A percentile compares a stretch with the other conserved stretches of the same genome.
Conservation (phyloP, 2,888 invertebrate species). For the Aethes cnicana region DNA sequence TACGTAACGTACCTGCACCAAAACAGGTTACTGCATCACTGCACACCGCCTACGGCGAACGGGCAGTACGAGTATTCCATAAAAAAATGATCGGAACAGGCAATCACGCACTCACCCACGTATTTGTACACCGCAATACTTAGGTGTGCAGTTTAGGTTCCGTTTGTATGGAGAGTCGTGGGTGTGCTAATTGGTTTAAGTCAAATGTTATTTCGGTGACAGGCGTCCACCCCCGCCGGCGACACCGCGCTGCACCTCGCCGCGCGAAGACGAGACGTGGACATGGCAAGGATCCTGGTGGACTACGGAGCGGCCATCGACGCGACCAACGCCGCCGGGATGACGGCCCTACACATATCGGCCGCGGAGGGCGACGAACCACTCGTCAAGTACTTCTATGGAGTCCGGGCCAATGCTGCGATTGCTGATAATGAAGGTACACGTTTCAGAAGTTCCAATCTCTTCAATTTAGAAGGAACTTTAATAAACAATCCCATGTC, state of each 20-base stretch:
- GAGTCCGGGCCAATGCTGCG: conserved; percentile 96
- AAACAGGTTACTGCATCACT: too few relatives aligned
- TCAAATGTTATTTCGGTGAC: conserved; percentile 35
- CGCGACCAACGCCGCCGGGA: conserved; percentile 95
- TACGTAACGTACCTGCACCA: too few relatives aligned
- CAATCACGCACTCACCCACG: too few relatives aligned
- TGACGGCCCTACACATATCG: conserved; percentile 97
- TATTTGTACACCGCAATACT: too few relatives aligned
- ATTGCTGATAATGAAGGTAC: conserved; percentile 95
- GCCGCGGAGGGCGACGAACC: conserved; percentile 97
- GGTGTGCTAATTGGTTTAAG: too few relatives aligned
- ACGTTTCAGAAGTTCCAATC: neutral
- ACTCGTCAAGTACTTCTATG: conserved; percentile 96
- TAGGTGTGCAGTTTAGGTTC: too few relatives aligned
- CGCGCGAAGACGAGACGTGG: conserved; percentile 94
- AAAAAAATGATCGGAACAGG: too few relatives aligned
- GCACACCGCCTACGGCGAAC: too few relatives aligned
- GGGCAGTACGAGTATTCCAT: too few relatives aligned
- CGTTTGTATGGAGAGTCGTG: too few relatives aligned
- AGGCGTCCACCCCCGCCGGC: conserved; percentile 91
- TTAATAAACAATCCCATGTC: too few relatives aligned
- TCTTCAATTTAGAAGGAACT: too few relatives aligned
- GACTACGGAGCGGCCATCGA: conserved; percentile 97
- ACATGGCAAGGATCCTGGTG: conserved; percentile 95
- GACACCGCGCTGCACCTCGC: conserved; percentile 98